These are phyloP conservation scores for Sterna hirundo DNA, from an alignment of 2,113 vertebrate genomes.

Conservation along the genomic window DNA sequence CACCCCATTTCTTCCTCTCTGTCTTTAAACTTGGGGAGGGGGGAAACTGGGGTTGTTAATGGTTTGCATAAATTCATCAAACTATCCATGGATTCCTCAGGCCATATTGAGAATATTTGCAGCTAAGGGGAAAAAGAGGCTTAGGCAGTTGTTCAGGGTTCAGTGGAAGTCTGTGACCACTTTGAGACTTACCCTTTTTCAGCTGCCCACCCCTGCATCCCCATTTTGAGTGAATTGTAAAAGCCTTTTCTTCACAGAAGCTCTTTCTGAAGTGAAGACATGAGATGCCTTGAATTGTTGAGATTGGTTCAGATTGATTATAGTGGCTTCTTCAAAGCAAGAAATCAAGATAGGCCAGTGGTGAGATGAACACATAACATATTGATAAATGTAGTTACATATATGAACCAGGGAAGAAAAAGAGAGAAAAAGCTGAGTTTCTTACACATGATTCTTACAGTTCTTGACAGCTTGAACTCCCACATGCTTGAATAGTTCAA, in stretches of 20 bases:
- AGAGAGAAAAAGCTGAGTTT: conserved; percentile 33
- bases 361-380: conserved; percentile 18
- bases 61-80: background rate
- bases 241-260: background rate
- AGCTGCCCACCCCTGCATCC: background rate
- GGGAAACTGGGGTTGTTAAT: background rate
- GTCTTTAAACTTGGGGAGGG: background rate
- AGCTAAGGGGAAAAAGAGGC: background rate
- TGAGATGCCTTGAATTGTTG: background rate
- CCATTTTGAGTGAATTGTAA: background rate
- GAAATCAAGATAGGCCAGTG: conserved; percentile 22
- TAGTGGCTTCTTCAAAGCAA: background rate
- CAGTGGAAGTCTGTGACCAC: background rate
- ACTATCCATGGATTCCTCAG: background rate
- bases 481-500: conserved; percentile 67
- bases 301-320: conserved; percentile 31
- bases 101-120: background rate
- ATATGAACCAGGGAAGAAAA: conserved; percentile 33
- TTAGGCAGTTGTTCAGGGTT: background rate
- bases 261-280: background rate
- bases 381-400: conserved; percentile 57
- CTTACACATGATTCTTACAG: conserved; percentile 57
- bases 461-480: conserved; percentile 64
- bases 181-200: background rate
- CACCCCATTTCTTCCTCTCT: background rate